Conservation (phyloP, 2,888 invertebrate species). For the Volucella zonaria region DNA sequence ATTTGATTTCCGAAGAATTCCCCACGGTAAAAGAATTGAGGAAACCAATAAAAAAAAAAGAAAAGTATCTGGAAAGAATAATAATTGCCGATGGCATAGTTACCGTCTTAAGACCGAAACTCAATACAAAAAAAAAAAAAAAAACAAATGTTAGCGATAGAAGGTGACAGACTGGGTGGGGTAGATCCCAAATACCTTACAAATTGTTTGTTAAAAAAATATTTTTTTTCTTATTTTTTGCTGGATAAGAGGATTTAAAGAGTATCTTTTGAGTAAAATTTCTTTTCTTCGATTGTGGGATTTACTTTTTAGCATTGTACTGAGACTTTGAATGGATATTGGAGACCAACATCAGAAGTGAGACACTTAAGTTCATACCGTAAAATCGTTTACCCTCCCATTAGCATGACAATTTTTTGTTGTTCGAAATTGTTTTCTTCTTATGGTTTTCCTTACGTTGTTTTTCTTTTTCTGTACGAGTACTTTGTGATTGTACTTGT, state of each 20-base stretch:
- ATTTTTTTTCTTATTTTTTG: background rate
- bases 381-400: constrained; percentile 63
- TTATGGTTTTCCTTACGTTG: constrained; percentile 10
- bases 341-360: constrained; percentile 29
- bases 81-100: constrained; percentile 67
- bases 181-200: constrained; percentile 8
- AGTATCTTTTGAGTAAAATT: constrained; percentile 25
- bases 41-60: constrained; percentile 23
- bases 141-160: background rate
- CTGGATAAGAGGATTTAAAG: constrained; percentile 34
- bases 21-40: constrained; percentile 28
- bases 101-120: constrained; percentile 41
- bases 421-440: background rate
- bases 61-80: constrained; percentile 61
- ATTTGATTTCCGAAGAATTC: constrained; percentile 20
- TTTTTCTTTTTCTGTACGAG: constrained; percentile 15
- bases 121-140: background rate
- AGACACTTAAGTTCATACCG: constrained; percentile 49
- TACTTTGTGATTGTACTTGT: background rate
- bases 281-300: constrained; percentile 22
- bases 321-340: background rate
- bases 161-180: background rate
- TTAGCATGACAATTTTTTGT: constrained; percentile 60
- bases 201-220: background rate
- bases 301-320: no score